A percentile compares a stretch with the other conserved stretches of the same genome.
These are phyloP conservation scores for Masnerella sp. DNA, from an alignment of 2,888 invertebrate species.

Conservation along the genomic window DNA sequence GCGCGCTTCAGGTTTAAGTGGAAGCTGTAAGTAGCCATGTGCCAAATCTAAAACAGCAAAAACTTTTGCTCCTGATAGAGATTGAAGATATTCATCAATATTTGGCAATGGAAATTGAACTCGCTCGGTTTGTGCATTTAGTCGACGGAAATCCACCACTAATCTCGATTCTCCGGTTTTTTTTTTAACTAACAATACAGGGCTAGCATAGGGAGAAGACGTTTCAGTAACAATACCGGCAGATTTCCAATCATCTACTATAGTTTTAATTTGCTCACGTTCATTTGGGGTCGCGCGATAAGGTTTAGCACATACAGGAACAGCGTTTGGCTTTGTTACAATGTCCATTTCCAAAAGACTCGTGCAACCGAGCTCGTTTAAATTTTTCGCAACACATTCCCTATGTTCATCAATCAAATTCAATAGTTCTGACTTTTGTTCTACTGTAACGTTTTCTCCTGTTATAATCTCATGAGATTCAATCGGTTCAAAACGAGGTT, in stretches of 20 bases:
- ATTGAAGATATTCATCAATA: background rate
- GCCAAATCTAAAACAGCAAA: slow-evolving; percentile 1
- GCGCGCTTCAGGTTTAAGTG: slow-evolving; percentile 42
- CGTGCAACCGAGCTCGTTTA: slow-evolving; percentile 7
- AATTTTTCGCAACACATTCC: background rate
- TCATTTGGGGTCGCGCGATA: background rate
- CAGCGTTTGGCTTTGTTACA: background rate
- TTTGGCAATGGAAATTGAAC: background rate
- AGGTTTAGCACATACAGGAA: background rate
- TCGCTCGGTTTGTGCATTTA: background rate
- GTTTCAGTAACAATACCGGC: slow-evolving; percentile 4
- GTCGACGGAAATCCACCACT: background rate
- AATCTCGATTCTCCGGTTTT: slow-evolving; percentile 22
- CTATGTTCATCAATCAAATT: background rate
- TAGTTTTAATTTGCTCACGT: background rate
- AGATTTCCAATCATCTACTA: background rate
- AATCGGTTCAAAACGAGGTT: background rate
- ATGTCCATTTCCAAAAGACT: background rate
- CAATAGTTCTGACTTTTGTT: background rate
- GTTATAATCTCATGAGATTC: background rate
- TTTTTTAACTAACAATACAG: too few relatives aligned
- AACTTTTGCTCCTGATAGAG: background rate
- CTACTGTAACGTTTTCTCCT: background rate
- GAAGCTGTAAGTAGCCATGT: slow-evolving; percentile 21
- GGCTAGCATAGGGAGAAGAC: slow-evolving; percentile 1